Conservation (phyloP, 30 jellyfish, hydroid and myxozoan genomes). For the Aurelia aurita complex sp. Pacific region DNA sequence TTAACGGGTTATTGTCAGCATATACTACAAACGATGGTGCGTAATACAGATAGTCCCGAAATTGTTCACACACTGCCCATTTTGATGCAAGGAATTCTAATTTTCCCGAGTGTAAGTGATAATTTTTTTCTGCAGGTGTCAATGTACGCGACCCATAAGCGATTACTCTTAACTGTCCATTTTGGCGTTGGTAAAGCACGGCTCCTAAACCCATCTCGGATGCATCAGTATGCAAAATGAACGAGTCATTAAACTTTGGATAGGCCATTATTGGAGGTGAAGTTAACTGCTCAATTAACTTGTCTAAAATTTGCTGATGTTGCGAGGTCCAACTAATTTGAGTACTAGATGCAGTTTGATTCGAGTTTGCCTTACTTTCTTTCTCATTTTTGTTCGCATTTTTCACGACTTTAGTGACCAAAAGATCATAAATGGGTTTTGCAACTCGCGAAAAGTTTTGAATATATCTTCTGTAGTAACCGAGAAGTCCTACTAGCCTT, state of each 20-base stretch:
- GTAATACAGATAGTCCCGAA: conserved; percentile 43
- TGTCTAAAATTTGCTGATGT: not conserved
- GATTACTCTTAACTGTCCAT: no score
- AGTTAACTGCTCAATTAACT: not conserved
- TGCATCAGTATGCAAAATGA: conserved; percentile 54
- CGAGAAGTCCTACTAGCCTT: conserved; percentile 11
- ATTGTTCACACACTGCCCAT: conserved; percentile 67
- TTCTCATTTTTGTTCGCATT: no score
- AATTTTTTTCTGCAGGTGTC: conserved; percentile 44
- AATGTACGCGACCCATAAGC: conserved; percentile 44
- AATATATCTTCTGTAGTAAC: conserved; percentile 33
- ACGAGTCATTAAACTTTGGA: conserved; percentile 34
- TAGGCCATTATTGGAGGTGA: conserved; percentile 37
- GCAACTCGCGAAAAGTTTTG: conserved; percentile 22
- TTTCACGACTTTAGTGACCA: not conserved
- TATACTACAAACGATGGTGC: conserved; percentile 43
- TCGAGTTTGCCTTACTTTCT: not conserved
- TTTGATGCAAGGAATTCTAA: conserved; percentile 52
- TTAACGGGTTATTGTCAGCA: conserved; percentile 35
- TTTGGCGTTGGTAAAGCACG: conserved; percentile 30
- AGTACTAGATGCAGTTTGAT: not conserved
- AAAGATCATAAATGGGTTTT: conserved; percentile 28
- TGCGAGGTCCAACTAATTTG: conserved; percentile 9
- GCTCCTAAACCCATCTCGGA: conserved; percentile 45
- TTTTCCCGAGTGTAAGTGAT: conserved; percentile 46